Conservation (phyloP, 2,888 invertebrate species). For the Mimas tiliae region DNA sequence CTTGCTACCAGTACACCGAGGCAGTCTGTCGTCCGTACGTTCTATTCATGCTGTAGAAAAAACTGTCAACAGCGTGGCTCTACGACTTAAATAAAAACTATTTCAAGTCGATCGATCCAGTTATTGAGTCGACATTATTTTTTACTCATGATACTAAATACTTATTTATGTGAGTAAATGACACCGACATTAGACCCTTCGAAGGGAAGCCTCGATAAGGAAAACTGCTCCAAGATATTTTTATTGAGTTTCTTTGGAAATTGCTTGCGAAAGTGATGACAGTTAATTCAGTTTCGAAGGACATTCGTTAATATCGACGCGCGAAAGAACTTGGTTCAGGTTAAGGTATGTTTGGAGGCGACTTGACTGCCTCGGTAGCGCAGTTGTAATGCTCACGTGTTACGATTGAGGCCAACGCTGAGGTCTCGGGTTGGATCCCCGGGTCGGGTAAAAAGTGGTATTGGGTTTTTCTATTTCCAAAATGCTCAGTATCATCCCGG, state of each 20-base stretch:
- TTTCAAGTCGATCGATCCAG: not conserved
- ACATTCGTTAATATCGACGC: not conserved
- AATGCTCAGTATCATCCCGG: too few relatives aligned
- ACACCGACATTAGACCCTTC: conserved; percentile 40
- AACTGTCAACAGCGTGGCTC: too few relatives aligned
- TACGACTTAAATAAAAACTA: not conserved
- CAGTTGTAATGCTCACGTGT: too few relatives aligned
- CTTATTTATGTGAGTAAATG: conserved; percentile 40
- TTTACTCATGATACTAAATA: conserved; percentile 13
- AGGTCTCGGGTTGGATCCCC: too few relatives aligned
- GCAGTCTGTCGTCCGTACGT: too few relatives aligned
- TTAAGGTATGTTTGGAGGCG: not conserved
- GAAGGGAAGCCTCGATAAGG: conserved; percentile 23
- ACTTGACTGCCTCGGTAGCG: too few relatives aligned
- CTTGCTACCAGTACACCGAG: too few relatives aligned
- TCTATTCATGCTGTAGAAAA: too few relatives aligned
- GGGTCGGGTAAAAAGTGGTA: too few relatives aligned
- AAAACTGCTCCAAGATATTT: conserved; percentile 25
- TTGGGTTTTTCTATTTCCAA: too few relatives aligned
- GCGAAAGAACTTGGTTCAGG: too few relatives aligned
- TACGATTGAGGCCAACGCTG: too few relatives aligned
- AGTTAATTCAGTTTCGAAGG: not conserved
- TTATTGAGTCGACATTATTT: not conserved
- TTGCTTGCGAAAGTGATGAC: conserved; percentile 9
- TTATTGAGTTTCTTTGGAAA: conserved; percentile 7